Conservation (phyloP, 2,888 invertebrate species). For the Caenorhabditis becei region DNA sequence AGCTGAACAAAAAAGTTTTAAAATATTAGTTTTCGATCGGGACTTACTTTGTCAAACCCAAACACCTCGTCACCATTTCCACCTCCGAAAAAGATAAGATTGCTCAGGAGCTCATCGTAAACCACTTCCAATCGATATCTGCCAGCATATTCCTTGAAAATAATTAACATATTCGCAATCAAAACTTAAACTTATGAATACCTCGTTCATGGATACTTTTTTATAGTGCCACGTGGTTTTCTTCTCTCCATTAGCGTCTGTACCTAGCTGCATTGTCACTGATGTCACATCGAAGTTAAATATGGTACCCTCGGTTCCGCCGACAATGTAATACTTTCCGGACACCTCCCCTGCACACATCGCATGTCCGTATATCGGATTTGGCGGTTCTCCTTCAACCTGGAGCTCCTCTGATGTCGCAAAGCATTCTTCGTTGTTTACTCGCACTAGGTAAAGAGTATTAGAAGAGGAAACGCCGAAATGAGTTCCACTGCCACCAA, state of each 20-base stretch:
- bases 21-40: not conserved
- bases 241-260: conserved; percentile 7
- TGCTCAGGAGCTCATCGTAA: conserved; percentile 46
- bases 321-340: conserved; percentile 68
- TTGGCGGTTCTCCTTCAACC: conserved; percentile 11
- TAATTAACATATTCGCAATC: too few relatives aligned
- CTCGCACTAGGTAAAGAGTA: conserved; percentile 48
- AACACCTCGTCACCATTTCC: conserved; percentile 59
- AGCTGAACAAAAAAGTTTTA: conserved; percentile 48
- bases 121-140: conserved; percentile 68
- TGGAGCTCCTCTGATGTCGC: conserved; percentile 21
- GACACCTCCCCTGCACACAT: conserved; percentile 46
- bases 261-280: conserved; percentile 20
- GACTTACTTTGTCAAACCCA: conserved; percentile 58
- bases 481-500: conserved; percentile 71
- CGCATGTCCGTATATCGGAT: conserved; percentile 66
- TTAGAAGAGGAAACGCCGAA: conserved; percentile 69
- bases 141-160: conserved; percentile 46
- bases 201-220: conserved; percentile 26
- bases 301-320: conserved; percentile 70
- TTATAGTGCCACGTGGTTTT: conserved; percentile 26
- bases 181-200: conserved; percentile 3
- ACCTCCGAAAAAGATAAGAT: conserved; percentile 72
- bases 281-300: conserved; percentile 45
- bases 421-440: conserved; percentile 48